A percentile compares a stretch with the other conserved stretches of the same genome.
phyloP scores from a whole-genome alignment of 2,797 vertebrate genomes.

The Micromesistius poutassou region DNA sequence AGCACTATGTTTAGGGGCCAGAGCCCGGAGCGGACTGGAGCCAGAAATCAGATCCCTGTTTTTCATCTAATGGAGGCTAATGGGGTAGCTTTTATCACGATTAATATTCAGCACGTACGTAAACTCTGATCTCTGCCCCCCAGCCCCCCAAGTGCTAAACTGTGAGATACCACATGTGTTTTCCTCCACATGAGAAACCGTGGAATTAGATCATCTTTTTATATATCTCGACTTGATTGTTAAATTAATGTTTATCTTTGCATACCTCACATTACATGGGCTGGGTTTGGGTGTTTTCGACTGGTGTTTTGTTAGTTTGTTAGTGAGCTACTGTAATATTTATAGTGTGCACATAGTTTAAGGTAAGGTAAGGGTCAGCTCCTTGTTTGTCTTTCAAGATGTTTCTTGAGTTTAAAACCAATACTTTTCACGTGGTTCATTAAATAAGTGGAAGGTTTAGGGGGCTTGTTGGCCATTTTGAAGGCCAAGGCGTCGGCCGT shows the following conservation, averaged over 20 bases:
- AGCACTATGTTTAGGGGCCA: background rate
- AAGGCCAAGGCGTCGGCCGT: background rate
- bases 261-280: background rate
- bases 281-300: background rate
- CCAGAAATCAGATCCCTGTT: conserved; percentile 4
- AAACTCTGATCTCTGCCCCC: conserved; percentile 21
- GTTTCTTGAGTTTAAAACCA: background rate
- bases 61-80: conserved; percentile 51
- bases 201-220: background rate
- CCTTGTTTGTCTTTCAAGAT: background rate
- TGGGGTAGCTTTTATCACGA: conserved; percentile 31
- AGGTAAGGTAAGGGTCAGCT: background rate
- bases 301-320: background rate
- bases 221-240: background rate
- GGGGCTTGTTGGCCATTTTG: background rate
- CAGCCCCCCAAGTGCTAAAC: background rate
- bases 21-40: background rate
- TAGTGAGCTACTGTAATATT: background rate
- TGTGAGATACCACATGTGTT: background rate
- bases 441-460: background rate
- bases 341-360: conserved; percentile 12
- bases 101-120: conserved; percentile 32
- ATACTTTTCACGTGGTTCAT: too few relatives aligned
- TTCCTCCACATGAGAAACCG: background rate
- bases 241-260: background rate